phyloP scores from a whole-genome alignment of 2,113 vertebrate species.

The Rhineura floridana region DNA sequence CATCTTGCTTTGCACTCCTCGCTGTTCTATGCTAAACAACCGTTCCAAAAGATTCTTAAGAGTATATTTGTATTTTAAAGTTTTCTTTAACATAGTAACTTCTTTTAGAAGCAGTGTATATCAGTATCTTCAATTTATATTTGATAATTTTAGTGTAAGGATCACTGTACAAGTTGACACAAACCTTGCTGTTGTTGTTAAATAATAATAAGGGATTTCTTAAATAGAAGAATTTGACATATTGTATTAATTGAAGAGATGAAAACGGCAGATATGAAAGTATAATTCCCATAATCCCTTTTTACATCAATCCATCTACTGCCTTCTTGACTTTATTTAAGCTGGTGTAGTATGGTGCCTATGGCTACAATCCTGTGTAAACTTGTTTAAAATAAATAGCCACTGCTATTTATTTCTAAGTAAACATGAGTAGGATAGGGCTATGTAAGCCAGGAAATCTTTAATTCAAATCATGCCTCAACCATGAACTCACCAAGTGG shows the following conservation, averaged over 20 bases:
- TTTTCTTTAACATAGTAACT: accelerated
- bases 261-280: background rate
- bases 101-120: background rate
- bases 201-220: background rate
- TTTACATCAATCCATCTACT: background rate
- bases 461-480: background rate
- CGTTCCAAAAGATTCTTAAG: background rate
- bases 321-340: background rate
- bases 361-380: background rate
- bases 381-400: too few relatives aligned
- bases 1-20: background rate
- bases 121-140: background rate
- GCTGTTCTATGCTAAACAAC: background rate
- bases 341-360: background rate
- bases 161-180: background rate
- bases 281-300: background rate
- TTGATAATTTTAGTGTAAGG: background rate
- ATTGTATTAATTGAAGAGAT: background rate
- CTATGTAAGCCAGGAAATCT: background rate
- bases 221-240: background rate
- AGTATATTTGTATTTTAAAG: too few relatives aligned
- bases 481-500: background rate
- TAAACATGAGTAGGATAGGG: background rate
- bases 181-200: too few relatives aligned
- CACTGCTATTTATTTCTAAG: background rate